Evolutionary conservation across 37 sponge, comb jelly and placozoan genomes (phyloP).

Genomic region (Tethya wilhelma): DNA sequence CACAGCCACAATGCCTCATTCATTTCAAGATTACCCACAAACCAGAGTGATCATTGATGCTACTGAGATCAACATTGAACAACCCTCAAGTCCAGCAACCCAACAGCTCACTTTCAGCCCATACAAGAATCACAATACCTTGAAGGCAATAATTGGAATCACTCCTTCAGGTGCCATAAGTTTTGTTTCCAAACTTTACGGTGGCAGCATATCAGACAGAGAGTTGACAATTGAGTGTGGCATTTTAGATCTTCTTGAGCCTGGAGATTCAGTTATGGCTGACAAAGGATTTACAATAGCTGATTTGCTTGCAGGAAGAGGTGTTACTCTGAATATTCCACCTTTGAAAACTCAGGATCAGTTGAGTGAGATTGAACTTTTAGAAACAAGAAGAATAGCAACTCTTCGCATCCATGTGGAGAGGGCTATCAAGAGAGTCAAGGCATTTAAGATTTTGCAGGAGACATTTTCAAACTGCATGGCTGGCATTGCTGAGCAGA

Average conservation of each 20-base stretch:
- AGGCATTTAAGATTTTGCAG: slow-evolving; percentile 58
- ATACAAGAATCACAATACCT: slow-evolving; percentile 62
- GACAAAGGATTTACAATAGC: too few relatives aligned
- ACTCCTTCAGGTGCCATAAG: slow-evolving; percentile 50
- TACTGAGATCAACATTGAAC: slow-evolving; percentile 48
- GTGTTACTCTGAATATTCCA: slow-evolving; percentile 8
- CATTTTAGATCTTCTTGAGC: slow-evolving; percentile 43
- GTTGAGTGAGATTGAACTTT: slow-evolving; percentile 17
- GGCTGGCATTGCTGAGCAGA: slow-evolving; percentile 32
- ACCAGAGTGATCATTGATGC: slow-evolving; percentile 47
- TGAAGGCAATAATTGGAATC: slow-evolving; percentile 62
- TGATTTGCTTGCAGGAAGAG: slow-evolving; percentile 50
- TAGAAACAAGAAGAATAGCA: slow-evolving; percentile 47
- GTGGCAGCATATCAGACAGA: slow-evolving; percentile 61
- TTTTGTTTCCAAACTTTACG: slow-evolving; percentile 52
- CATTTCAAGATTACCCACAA: slow-evolving; percentile 36
- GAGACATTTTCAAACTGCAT: slow-evolving; percentile 8
- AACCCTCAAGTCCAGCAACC: slow-evolving; percentile 16
- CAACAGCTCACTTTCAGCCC: slow-evolving; percentile 49
- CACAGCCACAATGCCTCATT: slow-evolving; percentile 7
- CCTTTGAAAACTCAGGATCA: slow-evolving; percentile 33
- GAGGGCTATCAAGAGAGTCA: slow-evolving; percentile 53
- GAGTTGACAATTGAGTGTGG: slow-evolving; percentile 33
- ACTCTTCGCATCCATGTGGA: slow-evolving; percentile 69
- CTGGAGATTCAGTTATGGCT: slow-evolving; percentile 67